Base-by-base conservation (phyloP, 2,888 invertebrate genomes). In the Ophion costatus region DNA sequence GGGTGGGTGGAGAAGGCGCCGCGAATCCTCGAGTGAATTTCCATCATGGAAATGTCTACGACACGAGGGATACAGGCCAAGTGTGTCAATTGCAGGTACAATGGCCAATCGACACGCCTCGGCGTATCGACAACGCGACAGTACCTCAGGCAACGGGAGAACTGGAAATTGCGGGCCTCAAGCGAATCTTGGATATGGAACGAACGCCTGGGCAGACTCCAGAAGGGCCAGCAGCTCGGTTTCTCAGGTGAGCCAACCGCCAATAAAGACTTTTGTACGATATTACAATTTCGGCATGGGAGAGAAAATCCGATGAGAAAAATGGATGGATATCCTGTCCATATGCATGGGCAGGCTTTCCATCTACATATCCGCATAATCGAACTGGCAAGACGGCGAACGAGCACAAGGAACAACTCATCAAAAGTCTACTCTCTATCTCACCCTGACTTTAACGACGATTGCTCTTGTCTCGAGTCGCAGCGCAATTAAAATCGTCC, bases 161-260 rank as follows among this genome's bases (percentile, higher is more conserved):
- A 93, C 94, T 0, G 94, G 94, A 0, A 93, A 93, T 66, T 92
- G 93, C 73, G 94, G 94, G 14, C 94, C 94, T 70, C 94, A 93
- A 88, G 93, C 94, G 75, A 95, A 94, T 89, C 91, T 94, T 81
- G 94, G 94, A 83, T 95, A 94, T 89, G 94, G 94, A 78, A 93
- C 94, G 79, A 94, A 94, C 87, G 91, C 93, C 0, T 94, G 95
- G 77, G 95, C 95, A 0, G 96, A 96, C 80, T 96, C 96, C 0
- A 94, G 96, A 78, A 94, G 96, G 84, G 96, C 96, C 2, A 96
- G 96, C 89, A 96, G 96, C 91, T 96, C 96, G 42, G 96, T 96
- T 29, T 96, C 96, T 88, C 96, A 96, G 95, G 96, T 96, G 93
- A 85, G 67, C 17, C 14, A 51, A 51, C 17, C 5, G 14, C 2